Conservation (phyloP, 1,140 invertebrate species). For the Reticulitermes speratus region DNA sequence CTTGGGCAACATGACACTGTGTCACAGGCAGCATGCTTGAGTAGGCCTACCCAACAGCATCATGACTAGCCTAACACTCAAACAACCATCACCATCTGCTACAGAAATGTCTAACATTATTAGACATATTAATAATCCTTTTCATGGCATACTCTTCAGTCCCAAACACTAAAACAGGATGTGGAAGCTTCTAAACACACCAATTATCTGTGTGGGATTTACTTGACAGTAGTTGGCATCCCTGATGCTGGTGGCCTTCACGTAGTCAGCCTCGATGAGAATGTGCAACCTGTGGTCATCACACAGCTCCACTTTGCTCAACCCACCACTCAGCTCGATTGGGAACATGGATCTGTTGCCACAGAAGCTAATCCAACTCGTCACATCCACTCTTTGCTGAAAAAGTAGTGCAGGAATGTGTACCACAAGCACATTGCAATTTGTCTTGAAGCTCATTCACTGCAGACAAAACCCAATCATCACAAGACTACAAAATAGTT, state of each 20-base stretch:
- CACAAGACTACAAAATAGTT: too few species aligned
- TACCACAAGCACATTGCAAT: too few species aligned
- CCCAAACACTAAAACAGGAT: too few species aligned
- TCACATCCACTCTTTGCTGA: slow-evolving; percentile 52
- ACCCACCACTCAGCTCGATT: slow-evolving; percentile 42
- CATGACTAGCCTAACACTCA: too few species aligned
- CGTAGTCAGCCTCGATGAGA: slow-evolving; percentile 51
- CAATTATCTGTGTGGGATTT: background rate
- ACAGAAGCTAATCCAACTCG: slow-evolving; percentile 54
- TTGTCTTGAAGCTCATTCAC: too few species aligned
- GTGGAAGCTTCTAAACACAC: too few species aligned
- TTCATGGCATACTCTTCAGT: too few species aligned
- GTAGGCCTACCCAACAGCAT: too few species aligned
- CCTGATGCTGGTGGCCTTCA: slow-evolving; percentile 30
- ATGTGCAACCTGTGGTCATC: slow-evolving; percentile 48
- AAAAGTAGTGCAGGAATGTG: slow-evolving; percentile 35
- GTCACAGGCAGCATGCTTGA: too few species aligned
- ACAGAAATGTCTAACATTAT: background rate
- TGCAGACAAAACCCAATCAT: too few species aligned
- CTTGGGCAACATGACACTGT: too few species aligned
- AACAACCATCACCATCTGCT: too few species aligned
- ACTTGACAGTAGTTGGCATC: slow-evolving; percentile 35
- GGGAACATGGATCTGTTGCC: slow-evolving; percentile 53
- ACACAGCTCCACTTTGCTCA: slow-evolving; percentile 25
- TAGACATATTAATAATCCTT: background rate